Base-by-base conservation (phyloP, 2,888 invertebrate species). In the Bombylius major region DNA sequence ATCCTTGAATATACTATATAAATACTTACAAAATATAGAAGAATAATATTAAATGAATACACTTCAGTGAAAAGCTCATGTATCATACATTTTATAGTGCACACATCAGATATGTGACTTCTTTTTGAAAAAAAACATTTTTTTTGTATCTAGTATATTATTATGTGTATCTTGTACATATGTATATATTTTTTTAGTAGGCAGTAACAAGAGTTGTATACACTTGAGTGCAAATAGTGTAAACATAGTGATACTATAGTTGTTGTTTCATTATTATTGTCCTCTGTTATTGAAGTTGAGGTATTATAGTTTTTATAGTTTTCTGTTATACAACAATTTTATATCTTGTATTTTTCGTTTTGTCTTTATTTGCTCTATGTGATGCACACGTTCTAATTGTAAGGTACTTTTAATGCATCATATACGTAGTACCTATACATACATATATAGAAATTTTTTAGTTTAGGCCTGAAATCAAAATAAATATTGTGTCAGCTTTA, bases 391-490 rank as follows among this genome's bases (percentile, higher is more conserved):
- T 55, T 55, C 39, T 50, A 55, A 42, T 55, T 55, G 55, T 50
- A 55, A 47, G 50, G 55, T 47, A 50, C 55, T 50, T 50, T 42
- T 50, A 45, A 31, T 39, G 55, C 55, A 50, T 55, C 46, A 55
- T 47, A 55, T 55, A 55, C 47, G 53, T 53, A 55, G 51, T 2
- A 23, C 23, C 1, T 23, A 23, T 23, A 23, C 23, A 23, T 23
- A 23, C 3, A 23, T 23, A 23, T 23, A 23, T 23, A 23, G 23
- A 23, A 23, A 23, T 23, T 23, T 23, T 23, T 23, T 2, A 23
- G 23, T 23, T 55, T 55, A 55, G 50, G 50, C 51, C 55, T 55
- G 51, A 55, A 55, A 55, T 55, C 55, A 55, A 55, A 55, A 55
- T 55, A 55, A 55, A 55, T 55, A 55, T 55, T 55, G 50, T 55